These are phyloP conservation scores for Manacus vitellinus DNA, from an alignment of 2,113 vertebrate genomes.

Conservation along the genomic window DNA sequence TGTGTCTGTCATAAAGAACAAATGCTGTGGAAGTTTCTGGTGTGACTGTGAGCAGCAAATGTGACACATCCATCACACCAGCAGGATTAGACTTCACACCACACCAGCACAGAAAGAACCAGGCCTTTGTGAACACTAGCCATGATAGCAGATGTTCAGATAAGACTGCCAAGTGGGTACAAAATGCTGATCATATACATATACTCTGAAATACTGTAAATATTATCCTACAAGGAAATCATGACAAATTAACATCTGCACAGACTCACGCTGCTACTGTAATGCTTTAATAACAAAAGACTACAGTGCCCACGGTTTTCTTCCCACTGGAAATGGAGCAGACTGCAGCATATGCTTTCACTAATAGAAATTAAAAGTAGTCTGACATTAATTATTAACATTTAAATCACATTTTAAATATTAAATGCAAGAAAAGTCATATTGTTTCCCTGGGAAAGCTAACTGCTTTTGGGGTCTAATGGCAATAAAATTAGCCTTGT, in stretches of 20 bases:
- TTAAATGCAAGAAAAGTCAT: not conserved
- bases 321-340: not conserved
- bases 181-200: not conserved
- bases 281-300: conserved; percentile 4
- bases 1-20: not conserved
- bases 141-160: not conserved
- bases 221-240: not conserved
- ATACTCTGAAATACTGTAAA: conserved; percentile 2
- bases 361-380: conserved; percentile 24
- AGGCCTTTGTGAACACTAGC: not conserved
- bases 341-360: not conserved
- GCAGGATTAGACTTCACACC: not conserved
- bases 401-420: conserved; percentile 18
- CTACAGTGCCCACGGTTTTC: not conserved
- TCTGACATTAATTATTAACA: conserved; percentile 29
- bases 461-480: not conserved
- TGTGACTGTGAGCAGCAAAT: not conserved
- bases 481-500: not conserved
- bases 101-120: not conserved
- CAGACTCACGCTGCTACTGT: not conserved
- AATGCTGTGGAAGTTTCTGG: accelerated
- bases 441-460: conserved; percentile 3
- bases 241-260: not conserved
- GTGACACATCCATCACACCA: not conserved
- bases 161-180: not conserved